phyloP scores from a whole-genome alignment of 2,888 invertebrate species.

The Heliconius erato region DNA sequence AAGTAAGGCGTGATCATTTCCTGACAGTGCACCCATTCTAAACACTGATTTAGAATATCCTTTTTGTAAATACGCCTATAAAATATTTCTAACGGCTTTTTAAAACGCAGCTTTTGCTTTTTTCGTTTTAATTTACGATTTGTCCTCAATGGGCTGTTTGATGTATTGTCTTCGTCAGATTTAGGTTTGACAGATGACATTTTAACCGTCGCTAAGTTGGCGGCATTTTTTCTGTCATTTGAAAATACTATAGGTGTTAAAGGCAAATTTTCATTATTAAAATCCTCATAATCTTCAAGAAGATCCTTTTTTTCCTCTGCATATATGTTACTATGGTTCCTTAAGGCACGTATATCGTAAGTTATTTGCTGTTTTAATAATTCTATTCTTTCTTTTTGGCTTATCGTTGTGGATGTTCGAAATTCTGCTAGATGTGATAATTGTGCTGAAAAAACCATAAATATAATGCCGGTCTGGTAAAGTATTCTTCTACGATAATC shows the following conservation, averaged over 20 bases:
- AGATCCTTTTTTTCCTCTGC: conserved; percentile 13
- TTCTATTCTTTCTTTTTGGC: conserved; percentile 44
- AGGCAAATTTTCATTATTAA: conserved; percentile 35
- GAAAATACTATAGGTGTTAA: conserved; percentile 46
- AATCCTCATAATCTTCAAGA: conserved; percentile 33
- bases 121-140: conserved; percentile 23
- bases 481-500: no score
- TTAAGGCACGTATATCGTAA: conserved; percentile 35
- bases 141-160: conserved; percentile 16
- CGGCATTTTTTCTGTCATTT: conserved; percentile 16
- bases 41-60: conserved; percentile 37
- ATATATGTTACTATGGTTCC: background rate
- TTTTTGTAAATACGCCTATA: conserved; percentile 52
- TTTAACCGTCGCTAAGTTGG: conserved; percentile 25
- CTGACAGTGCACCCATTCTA: conserved; percentile 60
- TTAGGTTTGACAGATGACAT: conserved; percentile 40
- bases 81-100: conserved; percentile 53
- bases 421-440: conserved; percentile 32
- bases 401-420: conserved; percentile 27
- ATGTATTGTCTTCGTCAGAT: background rate
- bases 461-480: background rate
- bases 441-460: conserved; percentile 29
- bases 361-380: conserved; percentile 41
- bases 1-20: conserved; percentile 63
- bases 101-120: conserved; percentile 35